These are phyloP conservation scores for Tragelaphus strepsiceros DNA, from an alignment of 2,113 vertebrate species.

Conservation along the genomic window DNA sequence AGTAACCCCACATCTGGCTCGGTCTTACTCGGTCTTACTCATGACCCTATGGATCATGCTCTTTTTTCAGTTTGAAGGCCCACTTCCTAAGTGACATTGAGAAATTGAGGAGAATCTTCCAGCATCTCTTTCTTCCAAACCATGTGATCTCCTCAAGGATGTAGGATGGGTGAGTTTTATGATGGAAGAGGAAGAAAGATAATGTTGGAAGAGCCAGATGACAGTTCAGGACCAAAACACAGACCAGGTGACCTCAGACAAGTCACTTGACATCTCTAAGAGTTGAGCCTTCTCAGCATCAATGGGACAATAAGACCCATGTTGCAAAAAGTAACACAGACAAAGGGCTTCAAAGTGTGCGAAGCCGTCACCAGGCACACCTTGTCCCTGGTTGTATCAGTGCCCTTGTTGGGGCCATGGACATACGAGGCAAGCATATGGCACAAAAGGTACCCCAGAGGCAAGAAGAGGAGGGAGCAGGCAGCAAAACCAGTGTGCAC, in stretches of 20 bases:
- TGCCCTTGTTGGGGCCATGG: not conserved
- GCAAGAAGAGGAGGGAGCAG: not conserved
- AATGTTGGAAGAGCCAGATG: not conserved
- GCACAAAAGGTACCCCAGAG: not conserved
- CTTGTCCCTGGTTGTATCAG: not conserved
- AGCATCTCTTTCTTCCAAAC: not conserved
- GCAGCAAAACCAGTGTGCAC: not conserved
- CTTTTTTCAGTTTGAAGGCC: not conserved
- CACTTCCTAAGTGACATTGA: not conserved
- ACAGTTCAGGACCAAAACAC: not conserved
- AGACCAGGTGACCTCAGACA: not conserved
- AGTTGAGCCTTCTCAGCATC: not conserved
- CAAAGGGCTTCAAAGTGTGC: not conserved
- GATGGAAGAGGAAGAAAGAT: not conserved
- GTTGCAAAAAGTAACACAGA: not conserved
- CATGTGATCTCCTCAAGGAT: not conserved
- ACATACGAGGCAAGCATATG: not conserved
- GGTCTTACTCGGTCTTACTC: not conserved
- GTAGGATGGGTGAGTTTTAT: not conserved
- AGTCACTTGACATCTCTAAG: not conserved
- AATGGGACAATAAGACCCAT: not conserved
- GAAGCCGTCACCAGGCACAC: not conserved
- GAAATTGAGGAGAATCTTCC: not conserved
- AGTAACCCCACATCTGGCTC: not conserved
- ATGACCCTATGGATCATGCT: not conserved